Evolutionary conservation across 2,113 vertebrate genomes (phyloP).

Genomic region (Hemichromis elongatus): DNA sequence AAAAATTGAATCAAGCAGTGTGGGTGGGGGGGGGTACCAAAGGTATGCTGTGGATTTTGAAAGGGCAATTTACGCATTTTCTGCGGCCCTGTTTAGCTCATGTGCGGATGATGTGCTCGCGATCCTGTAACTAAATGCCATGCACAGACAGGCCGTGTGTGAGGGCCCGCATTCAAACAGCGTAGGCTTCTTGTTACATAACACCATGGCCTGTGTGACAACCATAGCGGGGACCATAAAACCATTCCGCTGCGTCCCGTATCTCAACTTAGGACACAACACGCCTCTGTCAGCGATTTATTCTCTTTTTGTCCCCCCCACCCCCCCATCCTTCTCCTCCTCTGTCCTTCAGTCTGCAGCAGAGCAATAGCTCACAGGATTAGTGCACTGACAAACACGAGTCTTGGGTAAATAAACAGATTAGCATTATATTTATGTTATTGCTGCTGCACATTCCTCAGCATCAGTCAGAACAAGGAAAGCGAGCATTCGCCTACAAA

Average conservation of each 20-base stretch:
- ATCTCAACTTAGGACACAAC: slow-evolving; percentile 20
- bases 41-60: neutral
- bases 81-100: neutral
- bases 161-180: slow-evolving; percentile 68
- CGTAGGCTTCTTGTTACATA: slow-evolving; percentile 73
- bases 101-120: slow-evolving; percentile 14
- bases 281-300: slow-evolving; percentile 5
- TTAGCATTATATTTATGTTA: neutral
- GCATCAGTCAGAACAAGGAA: slow-evolving; percentile 32
- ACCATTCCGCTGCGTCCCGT: slow-evolving; percentile 42
- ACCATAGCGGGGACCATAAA: slow-evolving; percentile 56
- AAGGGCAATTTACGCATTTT: neutral
- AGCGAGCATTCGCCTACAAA: neutral
- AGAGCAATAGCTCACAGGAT: neutral
- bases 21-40: neutral
- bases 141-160: slow-evolving; percentile 34
- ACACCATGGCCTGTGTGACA: slow-evolving; percentile 69
- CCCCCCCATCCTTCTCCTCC: neutral
- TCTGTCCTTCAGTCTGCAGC: slow-evolving; percentile 9
- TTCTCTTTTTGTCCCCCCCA: neutral
- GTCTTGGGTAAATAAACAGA: slow-evolving; percentile 32
- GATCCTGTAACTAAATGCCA: slow-evolving; percentile 29
- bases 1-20: neutral
- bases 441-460: slow-evolving; percentile 58
- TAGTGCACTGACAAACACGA: neutral